These are phyloP conservation scores for Anthophora plumipes DNA, from an alignment of 2,888 invertebrate species.

Conservation along the genomic window DNA sequence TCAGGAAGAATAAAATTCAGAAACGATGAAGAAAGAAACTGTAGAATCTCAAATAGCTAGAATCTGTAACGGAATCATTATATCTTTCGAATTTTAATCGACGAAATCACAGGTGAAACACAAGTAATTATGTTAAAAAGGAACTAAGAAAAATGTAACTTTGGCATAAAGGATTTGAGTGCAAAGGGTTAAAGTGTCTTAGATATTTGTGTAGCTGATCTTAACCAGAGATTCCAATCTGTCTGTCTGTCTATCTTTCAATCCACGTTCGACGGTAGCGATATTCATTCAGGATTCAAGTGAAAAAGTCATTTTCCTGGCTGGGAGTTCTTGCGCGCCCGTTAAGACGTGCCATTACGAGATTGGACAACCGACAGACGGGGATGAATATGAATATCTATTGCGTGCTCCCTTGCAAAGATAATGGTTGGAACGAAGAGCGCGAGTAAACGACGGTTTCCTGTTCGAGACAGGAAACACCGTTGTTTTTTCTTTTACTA, in stretches of 20 bases:
- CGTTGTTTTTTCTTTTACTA: constrained; percentile 32
- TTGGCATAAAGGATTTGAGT: too few species aligned
- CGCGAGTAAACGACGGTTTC: constrained; percentile 30
- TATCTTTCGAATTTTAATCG: too few species aligned
- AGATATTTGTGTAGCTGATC: too few species aligned
- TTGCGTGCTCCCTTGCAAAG: constrained; percentile 35
- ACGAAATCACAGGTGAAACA: too few species aligned
- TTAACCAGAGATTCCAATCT: constrained; percentile 8
- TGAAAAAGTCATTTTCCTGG: constrained; percentile 38
- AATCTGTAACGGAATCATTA: too few species aligned
- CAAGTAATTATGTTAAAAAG: too few species aligned
- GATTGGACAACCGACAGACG: constrained; percentile 46
- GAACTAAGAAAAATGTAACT: too few species aligned
- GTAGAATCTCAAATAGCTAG: too few species aligned
- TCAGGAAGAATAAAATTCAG: too few species aligned
- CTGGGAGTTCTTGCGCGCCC: constrained; percentile 16
- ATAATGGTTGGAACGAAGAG: constrained; percentile 40
- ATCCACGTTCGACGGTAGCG: neutral
- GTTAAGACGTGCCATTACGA: constrained; percentile 48
- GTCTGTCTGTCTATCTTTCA: neutral
- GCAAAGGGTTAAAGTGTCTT: too few species aligned
- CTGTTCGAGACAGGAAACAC: constrained; percentile 29
- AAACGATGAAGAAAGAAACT: too few species aligned
- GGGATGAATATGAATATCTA: constrained; percentile 54
- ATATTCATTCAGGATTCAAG: constrained; percentile 22